Base-by-base conservation (phyloP, 2,113 vertebrate species). In the Mus spicilegus region DNA sequence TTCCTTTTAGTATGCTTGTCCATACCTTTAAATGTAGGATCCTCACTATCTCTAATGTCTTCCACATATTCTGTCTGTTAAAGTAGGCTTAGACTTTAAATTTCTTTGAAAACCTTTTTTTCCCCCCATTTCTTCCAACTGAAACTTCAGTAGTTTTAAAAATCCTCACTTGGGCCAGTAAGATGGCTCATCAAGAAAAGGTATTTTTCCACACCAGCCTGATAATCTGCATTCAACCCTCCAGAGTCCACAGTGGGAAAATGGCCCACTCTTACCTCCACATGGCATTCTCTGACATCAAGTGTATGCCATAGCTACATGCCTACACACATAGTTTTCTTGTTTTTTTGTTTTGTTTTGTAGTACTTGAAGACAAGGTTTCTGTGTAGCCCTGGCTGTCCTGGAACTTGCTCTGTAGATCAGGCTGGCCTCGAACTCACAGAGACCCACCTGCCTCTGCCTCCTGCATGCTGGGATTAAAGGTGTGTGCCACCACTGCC, bases 81-180 rank as follows among this genome's bases (percentile, higher is more conserved):
- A 94, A 76, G 36, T 89, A 73, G 49, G 26, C 36, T 10, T 93
- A 67, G 49, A 76, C 42, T 97, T 51, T 33, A 96, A 87, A 65
- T 91, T 78, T 89, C 8, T 54, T 89, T 89, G 26, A 49, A 91
- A 92, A 86, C 33, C 26, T 85, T 65, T 39, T 61, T 81, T 20
- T 87, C 94, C 95, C 56, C 95, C 56, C 33, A 70, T 87, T 94
- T 93, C 75, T 89, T 77, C 36, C 14, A 63, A 46, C 39, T 54
- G 65, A 80, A 77, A 72, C 87, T 96, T 91, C 7, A 88, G 17
- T 90, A 90, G 65, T 88, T 96, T 7, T 22, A 92, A 24, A 3
- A 85, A 58, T 85, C 42, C 56, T 84, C 56, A 42, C 24, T 82
- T 84, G n/a, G 80, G 24, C 56, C 80, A 84, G 17, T 76, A 20